Evolutionary conservation across 2,888 invertebrate species (phyloP), one percentile per base, ranked within the genome.

Genomic region (Hetaerina titia): DNA sequence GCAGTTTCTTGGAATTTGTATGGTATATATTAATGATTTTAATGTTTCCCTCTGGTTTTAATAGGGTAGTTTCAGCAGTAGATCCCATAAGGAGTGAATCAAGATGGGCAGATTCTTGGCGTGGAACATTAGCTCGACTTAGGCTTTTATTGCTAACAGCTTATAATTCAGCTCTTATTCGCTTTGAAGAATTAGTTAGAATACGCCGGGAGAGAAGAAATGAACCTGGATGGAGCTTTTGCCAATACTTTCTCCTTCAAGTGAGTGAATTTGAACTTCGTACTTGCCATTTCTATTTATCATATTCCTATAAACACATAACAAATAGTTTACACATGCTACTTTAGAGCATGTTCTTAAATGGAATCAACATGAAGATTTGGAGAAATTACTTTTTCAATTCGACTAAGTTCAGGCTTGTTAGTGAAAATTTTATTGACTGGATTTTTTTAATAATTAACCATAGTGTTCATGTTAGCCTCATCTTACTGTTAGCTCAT

Each of bases 141-240:
- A 97, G 99, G 95, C 98, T 98, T 96, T 97, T 99, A 95, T 97
- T 99, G 96, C 97, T 99, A 31, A 98, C 98, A 89, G 98, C 99
- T 4, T 99, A 99, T 96, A 99, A 99, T 96, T 98, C 98, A 96
- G 98, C 98, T 58, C 97, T 99, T 63, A 97, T 98, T 90, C 98
- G 98, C 96, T 98, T 99, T 96, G 99, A 99, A 96, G 99, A 99
- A 96, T 97, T 98, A 96, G 98, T 99, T 97, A 97, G 99, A 96
- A 98, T 98, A 95, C 98, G 99, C 96, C 97, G 99, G 95, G 99
- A 99, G 96, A 98, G 98, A 96, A 97, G 99, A 95, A 99, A 98
- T 97, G 98, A 99, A 96, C 97, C 98, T 0, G 98, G 98, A 60
- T 99, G 99, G 99, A 98, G 98, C 96, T 99, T 99, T 97, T 98